These are phyloP conservation scores for Malurus elegans DNA, from an alignment of 2,113 vertebrate genomes.

Conservation along the genomic window DNA sequence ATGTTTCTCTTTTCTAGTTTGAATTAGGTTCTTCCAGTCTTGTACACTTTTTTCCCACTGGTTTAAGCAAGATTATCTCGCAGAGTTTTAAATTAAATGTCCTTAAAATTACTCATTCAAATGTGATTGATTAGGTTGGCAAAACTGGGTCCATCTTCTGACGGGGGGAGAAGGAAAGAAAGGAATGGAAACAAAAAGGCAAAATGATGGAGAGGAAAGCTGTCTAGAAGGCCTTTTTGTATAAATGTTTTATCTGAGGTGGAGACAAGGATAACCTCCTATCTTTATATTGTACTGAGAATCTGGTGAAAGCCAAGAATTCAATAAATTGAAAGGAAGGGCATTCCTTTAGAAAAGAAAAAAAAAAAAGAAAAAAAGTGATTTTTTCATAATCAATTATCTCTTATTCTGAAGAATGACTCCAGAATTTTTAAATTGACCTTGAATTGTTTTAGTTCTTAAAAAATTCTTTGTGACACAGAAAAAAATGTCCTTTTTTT, in stretches of 20 bases:
- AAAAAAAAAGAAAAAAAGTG: no score
- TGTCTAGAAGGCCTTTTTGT: background rate
- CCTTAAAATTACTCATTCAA: background rate
- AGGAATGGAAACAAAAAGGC: background rate
- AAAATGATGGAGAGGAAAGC: background rate
- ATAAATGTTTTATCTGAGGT: background rate
- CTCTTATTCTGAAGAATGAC: background rate
- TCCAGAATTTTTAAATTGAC: background rate
- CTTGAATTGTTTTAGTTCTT: background rate
- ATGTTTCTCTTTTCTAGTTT: background rate
- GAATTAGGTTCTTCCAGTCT: background rate
- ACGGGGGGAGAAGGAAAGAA: background rate
- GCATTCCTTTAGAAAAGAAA: background rate
- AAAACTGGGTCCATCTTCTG: background rate
- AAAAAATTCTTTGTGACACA: background rate
- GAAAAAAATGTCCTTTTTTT: background rate
- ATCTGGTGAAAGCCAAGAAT: background rate
- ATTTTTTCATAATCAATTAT: background rate
- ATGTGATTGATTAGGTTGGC: background rate
- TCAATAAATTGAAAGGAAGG: background rate
- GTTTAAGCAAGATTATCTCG: slow-evolving; percentile 7
- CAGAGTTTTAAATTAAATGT: background rate
- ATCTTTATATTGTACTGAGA: background rate
- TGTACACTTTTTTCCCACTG: background rate
- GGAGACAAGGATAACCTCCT: background rate